Percentiles rank a stretch among this genome's conserved stretches.
Conservation (phyloP, 64 coral and sea anemone species). For the Platygyra sinensis region DNA sequence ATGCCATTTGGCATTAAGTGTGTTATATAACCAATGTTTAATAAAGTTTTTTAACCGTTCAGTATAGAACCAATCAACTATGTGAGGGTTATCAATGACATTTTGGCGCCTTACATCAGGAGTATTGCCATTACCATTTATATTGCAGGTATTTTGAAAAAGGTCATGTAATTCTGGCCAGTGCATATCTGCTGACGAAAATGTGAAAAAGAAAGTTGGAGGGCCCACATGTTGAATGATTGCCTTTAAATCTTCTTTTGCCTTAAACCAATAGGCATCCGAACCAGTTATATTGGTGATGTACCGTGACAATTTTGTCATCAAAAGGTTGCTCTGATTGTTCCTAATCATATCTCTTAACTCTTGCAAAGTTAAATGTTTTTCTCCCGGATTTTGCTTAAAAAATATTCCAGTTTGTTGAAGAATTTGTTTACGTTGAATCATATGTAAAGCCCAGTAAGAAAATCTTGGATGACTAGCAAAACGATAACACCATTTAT, state of each 20-base stretch:
- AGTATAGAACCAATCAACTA: constrained; percentile 69
- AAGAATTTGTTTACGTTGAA: constrained; percentile 50
- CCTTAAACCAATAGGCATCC: constrained; percentile 45
- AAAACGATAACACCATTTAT: constrained; percentile 40
- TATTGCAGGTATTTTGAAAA: constrained; percentile 22
- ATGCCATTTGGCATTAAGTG: constrained; percentile 34
- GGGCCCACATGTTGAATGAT: constrained; percentile 40
- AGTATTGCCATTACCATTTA: constrained; percentile 8
- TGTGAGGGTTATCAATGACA: constrained; percentile 52
- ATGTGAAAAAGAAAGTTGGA: constrained; percentile 60
- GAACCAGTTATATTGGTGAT: constrained; percentile 43
- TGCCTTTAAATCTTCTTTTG: constrained; percentile 60
- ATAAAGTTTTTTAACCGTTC: constrained; percentile 55
- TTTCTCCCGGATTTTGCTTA: constrained; percentile 36
- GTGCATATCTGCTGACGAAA: constrained; percentile 55
- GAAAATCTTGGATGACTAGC: constrained; percentile 56
- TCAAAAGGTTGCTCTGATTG: constrained; percentile 20
- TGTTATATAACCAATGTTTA: constrained; percentile 59
- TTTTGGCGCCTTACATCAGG: constrained; percentile 43
- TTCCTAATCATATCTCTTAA: constrained; percentile 38
- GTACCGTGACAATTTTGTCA: constrained; percentile 35
- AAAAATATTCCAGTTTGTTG: constrained; percentile 52
- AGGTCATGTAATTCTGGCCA: constrained; percentile 50
- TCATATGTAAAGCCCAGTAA: constrained; percentile 57
- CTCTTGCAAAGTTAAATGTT: constrained; percentile 42